Evolutionary conservation across 1,140 invertebrate species (phyloP), one percentile per base, ranked within the genome.

Genomic region (Drosophila lacteicornis): DNA sequence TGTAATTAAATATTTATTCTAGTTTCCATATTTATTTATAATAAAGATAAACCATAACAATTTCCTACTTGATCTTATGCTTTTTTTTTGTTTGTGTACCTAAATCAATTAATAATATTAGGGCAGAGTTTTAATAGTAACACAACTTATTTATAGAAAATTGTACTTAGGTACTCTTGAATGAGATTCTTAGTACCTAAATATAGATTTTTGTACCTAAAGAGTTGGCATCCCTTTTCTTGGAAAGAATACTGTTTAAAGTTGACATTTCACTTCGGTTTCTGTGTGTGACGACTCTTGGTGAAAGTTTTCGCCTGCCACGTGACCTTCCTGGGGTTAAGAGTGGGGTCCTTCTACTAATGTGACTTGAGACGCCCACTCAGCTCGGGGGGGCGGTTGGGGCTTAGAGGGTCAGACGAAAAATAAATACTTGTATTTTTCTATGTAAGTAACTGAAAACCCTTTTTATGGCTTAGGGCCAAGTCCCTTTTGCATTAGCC

Each of bases 341-440:
- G 45, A 71, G 57, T 49, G 79, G 79, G 71, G 43, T 71, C 17
- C 56, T 40, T 74, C 74, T 76, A 69, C 82, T 85, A 85, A 84
- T 85, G 78, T 78, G 78, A 68, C 66, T 80, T 63, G 70, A 85
- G 82, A 78, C 73, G 61, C 47, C 42, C 51, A 57, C 53, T 60
- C 45, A 40, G 42, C 38, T 30, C 11, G 15, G 27, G 9, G 9
- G 13, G 22, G 53, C 4, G 3, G 9, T n/a, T 27, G 38, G 13
- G 9, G 38, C 33, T 57, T 47, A 40, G 25, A 17, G 59, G 73
- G 66, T 77, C 71, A 60, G 45, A 77, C 78, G 27, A 67, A 80
- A 80, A 80, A 80, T 82, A 82, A 82, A 82, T 80, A 67, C 77
- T 79, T 75, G 80, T 69, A 78, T 66, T 84, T 84, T 78, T 74